Conservation (phyloP, 23 tunicate species). For the Styela plicata region DNA sequence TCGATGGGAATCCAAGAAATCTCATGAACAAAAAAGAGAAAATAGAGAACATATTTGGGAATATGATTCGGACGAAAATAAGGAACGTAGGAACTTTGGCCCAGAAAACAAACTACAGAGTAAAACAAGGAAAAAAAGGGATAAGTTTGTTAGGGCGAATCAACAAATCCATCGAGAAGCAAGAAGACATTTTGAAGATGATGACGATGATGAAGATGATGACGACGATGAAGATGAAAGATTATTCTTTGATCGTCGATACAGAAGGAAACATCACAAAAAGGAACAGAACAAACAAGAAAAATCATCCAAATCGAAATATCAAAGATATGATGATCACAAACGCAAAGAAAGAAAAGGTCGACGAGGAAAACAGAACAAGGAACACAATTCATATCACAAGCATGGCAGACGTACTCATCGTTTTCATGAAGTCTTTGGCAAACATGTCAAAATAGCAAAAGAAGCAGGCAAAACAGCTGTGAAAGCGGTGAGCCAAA, state of each 20-base stretch:
- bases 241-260: background rate
- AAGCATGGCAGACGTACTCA: background rate
- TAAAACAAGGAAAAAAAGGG: background rate
- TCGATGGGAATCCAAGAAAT: background rate
- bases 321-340: too few relatives aligned
- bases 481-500: background rate
- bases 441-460: background rate
- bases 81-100: background rate
- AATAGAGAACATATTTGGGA: background rate
- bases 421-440: background rate
- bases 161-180: too few relatives aligned
- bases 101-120: background rate
- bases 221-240: background rate
- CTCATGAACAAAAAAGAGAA: background rate
- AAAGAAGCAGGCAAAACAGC: slow-evolving; percentile 5
- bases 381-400: too few relatives aligned
- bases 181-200: background rate
- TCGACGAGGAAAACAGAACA: background rate
- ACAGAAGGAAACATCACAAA: background rate
- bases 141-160: too few relatives aligned
- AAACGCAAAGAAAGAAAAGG: too few relatives aligned
- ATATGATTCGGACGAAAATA: background rate
- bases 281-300: too few relatives aligned
- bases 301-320: too few relatives aligned
- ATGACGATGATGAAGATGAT: background rate